These are phyloP conservation scores for Blastobasis adustella DNA, from an alignment of 2,888 invertebrate genomes.

Conservation along the genomic window DNA sequence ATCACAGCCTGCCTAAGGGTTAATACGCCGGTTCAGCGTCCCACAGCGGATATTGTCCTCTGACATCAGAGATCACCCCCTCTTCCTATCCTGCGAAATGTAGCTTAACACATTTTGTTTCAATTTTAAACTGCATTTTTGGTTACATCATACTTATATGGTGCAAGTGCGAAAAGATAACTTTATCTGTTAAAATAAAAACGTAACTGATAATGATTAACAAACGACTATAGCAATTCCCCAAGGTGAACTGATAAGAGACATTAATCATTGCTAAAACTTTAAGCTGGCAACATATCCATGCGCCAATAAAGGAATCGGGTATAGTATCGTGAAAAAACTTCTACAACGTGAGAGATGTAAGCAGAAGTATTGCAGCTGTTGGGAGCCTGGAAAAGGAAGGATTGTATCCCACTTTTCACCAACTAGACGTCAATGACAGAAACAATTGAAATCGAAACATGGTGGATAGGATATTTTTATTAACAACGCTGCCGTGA, in stretches of 20 bases:
- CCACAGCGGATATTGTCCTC: too few species aligned
- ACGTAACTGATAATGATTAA: too few species aligned
- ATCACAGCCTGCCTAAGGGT: too few species aligned
- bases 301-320: conserved; percentile 82
- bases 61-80: too few species aligned
- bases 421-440: conserved; percentile 19
- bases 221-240: background rate
- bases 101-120: too few species aligned
- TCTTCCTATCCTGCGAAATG: too few species aligned
- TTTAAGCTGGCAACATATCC: background rate
- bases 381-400: conserved; percentile 27
- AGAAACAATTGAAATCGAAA: background rate
- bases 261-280: background rate
- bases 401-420: conserved; percentile 23
- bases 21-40: too few species aligned
- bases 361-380: conserved; percentile 27
- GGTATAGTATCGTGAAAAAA: conserved; percentile 75
- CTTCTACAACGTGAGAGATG: conserved; percentile 68
- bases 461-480: background rate
- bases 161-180: too few species aligned
- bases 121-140: too few species aligned
- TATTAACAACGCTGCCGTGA: conserved; percentile 23
- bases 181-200: too few species aligned
- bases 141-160: too few species aligned
- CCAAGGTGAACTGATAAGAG: too few species aligned